These are phyloP conservation scores for Pholis gunnellus DNA, from an alignment of 2,113 vertebrate species.

Conservation along the genomic window DNA sequence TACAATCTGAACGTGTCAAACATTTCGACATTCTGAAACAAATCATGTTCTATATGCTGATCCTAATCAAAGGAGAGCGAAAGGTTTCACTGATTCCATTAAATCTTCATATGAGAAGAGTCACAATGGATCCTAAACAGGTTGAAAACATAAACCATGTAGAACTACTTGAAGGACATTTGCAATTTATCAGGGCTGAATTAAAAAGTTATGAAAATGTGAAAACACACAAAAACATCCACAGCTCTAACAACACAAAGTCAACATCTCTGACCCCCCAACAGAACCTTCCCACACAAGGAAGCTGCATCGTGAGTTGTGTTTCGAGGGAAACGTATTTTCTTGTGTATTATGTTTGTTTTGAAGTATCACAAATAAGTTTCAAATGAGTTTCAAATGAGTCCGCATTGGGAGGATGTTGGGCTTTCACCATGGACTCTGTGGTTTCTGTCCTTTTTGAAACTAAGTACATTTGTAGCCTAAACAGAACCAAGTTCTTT, in stretches of 20 bases:
- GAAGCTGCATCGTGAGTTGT: too few relatives aligned
- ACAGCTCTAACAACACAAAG: neutral
- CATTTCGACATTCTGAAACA: neutral
- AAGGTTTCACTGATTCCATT: neutral
- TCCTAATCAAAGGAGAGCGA: neutral
- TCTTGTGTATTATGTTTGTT: too few relatives aligned
- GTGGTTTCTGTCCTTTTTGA: too few relatives aligned
- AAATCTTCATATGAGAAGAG: neutral
- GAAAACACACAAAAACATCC: neutral
- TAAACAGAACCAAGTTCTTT: too few relatives aligned
- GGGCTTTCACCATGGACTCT: too few relatives aligned
- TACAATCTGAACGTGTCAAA: neutral
- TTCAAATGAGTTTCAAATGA: too few relatives aligned
- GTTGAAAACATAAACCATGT: neutral
- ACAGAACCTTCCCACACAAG: too few relatives aligned
- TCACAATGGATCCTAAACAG: neutral
- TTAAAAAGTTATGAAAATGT: neutral
- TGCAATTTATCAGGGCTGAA: conserved; percentile 6
- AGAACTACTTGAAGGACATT: conserved; percentile 16
- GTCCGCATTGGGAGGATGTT: too few relatives aligned
- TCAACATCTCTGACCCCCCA: too few relatives aligned
- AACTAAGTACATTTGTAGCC: too few relatives aligned
- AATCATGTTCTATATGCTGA: neutral
- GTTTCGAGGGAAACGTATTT: too few relatives aligned
- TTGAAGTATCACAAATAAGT: too few relatives aligned